phyloP scores from a whole-genome alignment of 2,888 invertebrate genomes.

The Meghimatium bilineatum region DNA sequence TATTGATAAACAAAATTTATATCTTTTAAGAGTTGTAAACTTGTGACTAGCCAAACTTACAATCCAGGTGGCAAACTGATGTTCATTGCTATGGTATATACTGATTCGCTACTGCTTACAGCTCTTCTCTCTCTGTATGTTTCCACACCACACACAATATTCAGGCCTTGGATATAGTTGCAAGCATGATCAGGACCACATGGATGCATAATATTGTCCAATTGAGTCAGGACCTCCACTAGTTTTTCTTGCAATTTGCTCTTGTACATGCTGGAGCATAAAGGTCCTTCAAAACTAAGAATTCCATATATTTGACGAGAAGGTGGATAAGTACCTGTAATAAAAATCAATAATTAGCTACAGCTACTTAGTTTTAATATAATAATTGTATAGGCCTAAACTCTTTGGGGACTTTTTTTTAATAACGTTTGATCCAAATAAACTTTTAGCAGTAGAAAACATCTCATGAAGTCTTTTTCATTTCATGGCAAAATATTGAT shows the following conservation, averaged over 20 bases:
- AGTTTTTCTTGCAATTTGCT: conserved; percentile 51
- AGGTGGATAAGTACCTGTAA: conserved; percentile 33
- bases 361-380: too few species aligned
- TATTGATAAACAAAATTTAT: neutral
- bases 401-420: too few species aligned
- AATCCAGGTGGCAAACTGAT: neutral
- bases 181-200: conserved; percentile 57
- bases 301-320: conserved; percentile 48
- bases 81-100: neutral
- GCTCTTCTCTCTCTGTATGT: conserved; percentile 11
- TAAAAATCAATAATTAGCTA: neutral
- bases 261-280: conserved; percentile 56
- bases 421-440: too few species aligned
- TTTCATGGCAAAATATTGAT: too few species aligned
- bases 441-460: too few species aligned
- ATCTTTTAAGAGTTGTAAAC: too few species aligned
- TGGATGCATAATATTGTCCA: conserved; percentile 57
- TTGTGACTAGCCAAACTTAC: conserved; percentile 3
- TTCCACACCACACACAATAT: conserved; percentile 12
- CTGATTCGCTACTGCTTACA: neutral
- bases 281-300: conserved; percentile 56
- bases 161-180: conserved; percentile 23
- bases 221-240: conserved; percentile 53
- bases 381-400: too few species aligned
- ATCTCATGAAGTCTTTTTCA: too few species aligned